Evolutionary conservation across 2,113 vertebrate genomes (phyloP), one percentile per base, ranked within the genome.

Genomic region (Vimba vimba): DNA sequence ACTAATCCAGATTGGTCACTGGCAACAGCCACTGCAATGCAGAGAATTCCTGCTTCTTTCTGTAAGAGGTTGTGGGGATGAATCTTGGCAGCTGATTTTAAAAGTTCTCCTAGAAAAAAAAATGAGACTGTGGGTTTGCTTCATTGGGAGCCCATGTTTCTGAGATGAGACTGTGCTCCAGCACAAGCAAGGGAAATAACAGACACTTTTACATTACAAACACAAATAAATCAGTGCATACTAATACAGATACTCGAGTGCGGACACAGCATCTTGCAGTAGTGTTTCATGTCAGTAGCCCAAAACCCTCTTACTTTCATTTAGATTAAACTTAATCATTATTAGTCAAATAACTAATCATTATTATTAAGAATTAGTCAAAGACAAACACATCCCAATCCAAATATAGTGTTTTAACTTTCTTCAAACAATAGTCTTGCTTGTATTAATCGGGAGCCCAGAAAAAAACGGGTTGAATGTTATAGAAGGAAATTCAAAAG

Each of bases 21-120:
- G 66, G 69, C 33, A 55, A 50, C 12, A 87, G 80, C 68, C 69
- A 77, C 78, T 79, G 86, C 81, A 87, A 80, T 84, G 84, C 84
- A 76, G 80, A 17, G 23, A 59, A 47, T 52, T 79, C 33, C 73
- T 27, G n/a, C 47, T 52, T 76, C 19, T n/a, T 60, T 13, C 60
- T 57, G 43, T 73, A 52, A 68, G 19, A 73, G 36, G 76, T 62
- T 25, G 66, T 50, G 43, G 60, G 55, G 68, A 76, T 66, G 7
- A 47, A n/a, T 71, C 23, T 39, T 27, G 55, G 60, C 17, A 36
- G 74, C 45, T 7, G 30, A 62, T 19, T 45, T 78, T 77, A 57
- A 71, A 52, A 55, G 19, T 17, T 57, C 21, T 19, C 79, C 39
- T 81, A 66, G 60, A 39, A 25, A 43, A 71, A 83, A 66, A 30